Percentiles rank a stretch among this genome's conserved stretches.
Evolutionary conservation across 2,113 vertebrate genomes (phyloP).

Genomic region (Murina feae): DNA sequence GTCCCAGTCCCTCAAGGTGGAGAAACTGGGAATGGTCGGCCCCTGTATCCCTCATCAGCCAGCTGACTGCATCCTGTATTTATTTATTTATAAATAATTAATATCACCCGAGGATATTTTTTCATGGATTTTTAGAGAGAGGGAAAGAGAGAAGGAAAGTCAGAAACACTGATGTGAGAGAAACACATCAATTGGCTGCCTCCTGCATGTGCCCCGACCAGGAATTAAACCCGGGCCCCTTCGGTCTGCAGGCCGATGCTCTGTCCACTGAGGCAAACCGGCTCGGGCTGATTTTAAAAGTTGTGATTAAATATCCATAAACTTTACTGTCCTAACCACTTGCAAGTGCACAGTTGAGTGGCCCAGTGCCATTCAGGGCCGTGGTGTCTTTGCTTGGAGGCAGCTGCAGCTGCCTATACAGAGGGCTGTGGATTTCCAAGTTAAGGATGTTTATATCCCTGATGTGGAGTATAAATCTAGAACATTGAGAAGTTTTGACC

Average conservation of each 20-base stretch:
- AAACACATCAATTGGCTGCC: too few species aligned
- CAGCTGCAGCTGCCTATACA: neutral
- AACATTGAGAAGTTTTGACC: neutral
- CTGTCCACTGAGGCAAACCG: too few species aligned
- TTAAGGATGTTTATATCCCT: neutral
- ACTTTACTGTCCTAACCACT: neutral
- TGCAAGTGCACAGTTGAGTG: neutral
- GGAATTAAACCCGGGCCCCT: too few species aligned
- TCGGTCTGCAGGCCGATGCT: too few species aligned
- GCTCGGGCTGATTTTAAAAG: neutral
- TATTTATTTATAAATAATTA: too few species aligned
- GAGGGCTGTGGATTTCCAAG: neutral
- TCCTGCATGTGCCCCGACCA: too few species aligned
- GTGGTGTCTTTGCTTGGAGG: neutral
- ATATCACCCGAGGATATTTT: too few species aligned
- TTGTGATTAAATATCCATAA: neutral
- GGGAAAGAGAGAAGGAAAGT: too few species aligned
- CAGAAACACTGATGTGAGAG: too few species aligned
- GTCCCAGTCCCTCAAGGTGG: neutral
- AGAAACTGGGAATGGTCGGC: neutral
- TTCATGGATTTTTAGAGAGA: too few species aligned
- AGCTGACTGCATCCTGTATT: neutral
- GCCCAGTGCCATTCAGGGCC: neutral
- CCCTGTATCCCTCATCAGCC: accelerated
- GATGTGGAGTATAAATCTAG: neutral